Percentiles rank a stretch among this genome's conserved stretches.
Conservation (phyloP, 2,888 invertebrate genomes). For the Drosophila prolongata region DNA sequence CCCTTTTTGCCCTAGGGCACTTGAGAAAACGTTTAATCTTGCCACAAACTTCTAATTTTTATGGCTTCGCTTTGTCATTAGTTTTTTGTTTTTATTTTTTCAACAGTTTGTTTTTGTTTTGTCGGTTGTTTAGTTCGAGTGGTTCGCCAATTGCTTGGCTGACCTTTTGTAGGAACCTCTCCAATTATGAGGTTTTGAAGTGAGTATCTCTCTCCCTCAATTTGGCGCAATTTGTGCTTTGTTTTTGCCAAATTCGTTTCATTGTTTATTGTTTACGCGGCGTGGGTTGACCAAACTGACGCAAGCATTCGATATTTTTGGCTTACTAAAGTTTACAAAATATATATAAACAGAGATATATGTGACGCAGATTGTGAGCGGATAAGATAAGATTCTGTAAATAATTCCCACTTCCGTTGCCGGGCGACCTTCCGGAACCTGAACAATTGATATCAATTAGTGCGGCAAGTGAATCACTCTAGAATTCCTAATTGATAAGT, state of each 20-base stretch:
- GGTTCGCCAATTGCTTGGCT: slow-evolving; percentile 65
- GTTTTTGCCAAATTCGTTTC: slow-evolving; percentile 37
- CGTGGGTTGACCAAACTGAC: slow-evolving; percentile 66
- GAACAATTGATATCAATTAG: slow-evolving; percentile 43
- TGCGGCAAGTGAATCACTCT: slow-evolving; percentile 57
- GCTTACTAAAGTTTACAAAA: slow-evolving; percentile 60
- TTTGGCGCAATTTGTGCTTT: slow-evolving; percentile 56
- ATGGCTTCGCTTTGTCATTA: slow-evolving; percentile 67
- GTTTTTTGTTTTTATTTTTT: slow-evolving; percentile 51
- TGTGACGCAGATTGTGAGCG: slow-evolving; percentile 51
- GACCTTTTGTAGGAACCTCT: slow-evolving; percentile 74
- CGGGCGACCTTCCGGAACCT: slow-evolving; percentile 57
- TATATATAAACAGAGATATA: slow-evolving; percentile 11
- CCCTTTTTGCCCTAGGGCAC: slow-evolving; percentile 17
- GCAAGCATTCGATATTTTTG: slow-evolving; percentile 60
- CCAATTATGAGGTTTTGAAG: slow-evolving; percentile 66
- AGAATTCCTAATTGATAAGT: slow-evolving; percentile 56
- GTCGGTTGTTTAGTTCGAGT: slow-evolving; percentile 47
- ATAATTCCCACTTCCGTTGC: slow-evolving; percentile 42
- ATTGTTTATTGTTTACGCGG: slow-evolving; percentile 35
- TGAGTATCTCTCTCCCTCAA: slow-evolving; percentile 26
- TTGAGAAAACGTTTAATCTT: slow-evolving; percentile 68
- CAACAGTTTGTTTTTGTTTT: slow-evolving; percentile 37
- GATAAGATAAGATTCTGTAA: slow-evolving; percentile 47
- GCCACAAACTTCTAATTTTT: slow-evolving; percentile 76